Conservation (phyloP, 2,888 invertebrate species). For the Eulithis prunata region DNA sequence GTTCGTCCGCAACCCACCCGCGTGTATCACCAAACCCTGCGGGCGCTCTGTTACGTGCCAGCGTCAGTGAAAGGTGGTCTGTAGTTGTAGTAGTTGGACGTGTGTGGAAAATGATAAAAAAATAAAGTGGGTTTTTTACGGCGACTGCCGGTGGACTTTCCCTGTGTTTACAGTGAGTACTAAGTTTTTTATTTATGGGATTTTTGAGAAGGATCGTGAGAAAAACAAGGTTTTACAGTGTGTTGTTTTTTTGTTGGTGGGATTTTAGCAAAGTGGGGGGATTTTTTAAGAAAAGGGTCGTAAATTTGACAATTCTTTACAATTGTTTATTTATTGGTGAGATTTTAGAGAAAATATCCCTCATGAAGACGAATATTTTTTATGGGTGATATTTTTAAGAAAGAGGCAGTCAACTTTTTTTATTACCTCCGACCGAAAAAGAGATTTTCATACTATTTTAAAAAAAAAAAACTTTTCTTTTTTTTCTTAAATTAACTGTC, state of each 20-base stretch:
- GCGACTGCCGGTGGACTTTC: conserved; percentile 25
- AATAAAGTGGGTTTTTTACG: conserved; percentile 43
- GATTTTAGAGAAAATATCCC: too few species aligned
- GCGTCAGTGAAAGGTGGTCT: conserved; percentile 65
- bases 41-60: conserved; percentile 53
- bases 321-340: too few species aligned
- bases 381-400: too few species aligned
- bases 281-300: too few species aligned
- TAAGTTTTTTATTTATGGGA: neutral
- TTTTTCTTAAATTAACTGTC: too few species aligned
- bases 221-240: neutral
- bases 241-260: neutral
- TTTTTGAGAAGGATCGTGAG: neutral
- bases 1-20: neutral
- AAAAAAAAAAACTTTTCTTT: too few species aligned
- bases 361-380: too few species aligned
- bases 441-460: too few species aligned
- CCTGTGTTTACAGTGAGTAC: conserved; percentile 51
- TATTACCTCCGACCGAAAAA: too few species aligned
- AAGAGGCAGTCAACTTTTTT: too few species aligned
- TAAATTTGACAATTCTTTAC: too few species aligned
- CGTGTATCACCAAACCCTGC: conserved; percentile 10
- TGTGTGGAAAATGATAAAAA: conserved; percentile 37
- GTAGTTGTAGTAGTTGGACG: conserved; percentile 50
- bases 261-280: too few species aligned